Evolutionary conservation across 1,140 invertebrate genomes (phyloP), one percentile per base, ranked within the genome.

Genomic region (Calephelis nemesis): DNA sequence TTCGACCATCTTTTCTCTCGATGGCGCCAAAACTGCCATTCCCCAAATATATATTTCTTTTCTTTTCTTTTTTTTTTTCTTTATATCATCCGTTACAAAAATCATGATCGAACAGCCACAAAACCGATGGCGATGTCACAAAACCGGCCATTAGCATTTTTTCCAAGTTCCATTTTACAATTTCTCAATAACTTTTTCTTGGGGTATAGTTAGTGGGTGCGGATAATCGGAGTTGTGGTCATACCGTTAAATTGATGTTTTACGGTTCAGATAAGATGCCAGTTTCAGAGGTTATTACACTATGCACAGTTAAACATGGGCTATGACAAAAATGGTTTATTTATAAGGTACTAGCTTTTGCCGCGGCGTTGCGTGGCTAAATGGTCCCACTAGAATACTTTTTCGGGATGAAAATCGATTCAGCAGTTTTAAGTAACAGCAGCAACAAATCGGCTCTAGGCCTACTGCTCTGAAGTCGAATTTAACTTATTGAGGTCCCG

Each of bases 221-320:
- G 63, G 75, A 80, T 83, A 84, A 78, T 74, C 74, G 67, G 69
- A 74, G 71, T 71, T 68, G 75, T 69, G 74, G 75, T 75, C 72
- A 68, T 49, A 73, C 74, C 81, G 75, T 77, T 62, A 68, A 86
- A 85, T 86, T 83, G 77, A 87, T 87, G 63, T 69, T 82, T 68
- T 72, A 82, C 79, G 84, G 85, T 85, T 84, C 76, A 79, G 75
- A 78, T 80, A 75, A 70, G 73, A 80, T 71, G 73, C 76, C 62
- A 63, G 66, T 71, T 71, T 70, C 72, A 52, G 76, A 78, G 82
- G 81, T 86, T 83, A 78, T 78, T 77, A 83, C 76, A 79, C 82
- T 77, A 72, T 78, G 49, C 40, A 64, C 40, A 42, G 12, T 40
- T 60, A 12, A 60, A 60, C 12, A 40, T 60, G 0, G 30, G 30